phyloP scores from a whole-genome alignment of 2,888 invertebrate genomes.

The Philopedon plagiatum region DNA sequence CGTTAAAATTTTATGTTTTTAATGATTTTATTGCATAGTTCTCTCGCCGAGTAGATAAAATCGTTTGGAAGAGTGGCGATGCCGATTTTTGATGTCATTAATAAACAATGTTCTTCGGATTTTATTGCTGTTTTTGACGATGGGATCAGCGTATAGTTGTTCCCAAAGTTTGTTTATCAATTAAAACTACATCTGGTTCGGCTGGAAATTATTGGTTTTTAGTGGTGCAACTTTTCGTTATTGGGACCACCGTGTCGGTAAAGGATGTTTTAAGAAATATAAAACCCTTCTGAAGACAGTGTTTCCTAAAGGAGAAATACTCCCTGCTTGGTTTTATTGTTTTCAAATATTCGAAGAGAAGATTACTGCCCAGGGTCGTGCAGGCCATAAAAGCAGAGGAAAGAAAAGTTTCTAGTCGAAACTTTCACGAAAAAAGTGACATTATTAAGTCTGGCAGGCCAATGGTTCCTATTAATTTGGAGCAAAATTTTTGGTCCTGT shows the following conservation, averaged over 20 bases:
- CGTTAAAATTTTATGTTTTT: constrained; percentile 51
- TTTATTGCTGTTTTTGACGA: constrained; percentile 46
- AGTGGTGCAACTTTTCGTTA: constrained; percentile 1
- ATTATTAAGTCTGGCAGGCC: too few relatives aligned
- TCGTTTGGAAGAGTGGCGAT: constrained; percentile 46
- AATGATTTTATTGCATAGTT: constrained; percentile 50
- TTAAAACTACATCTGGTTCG: constrained; percentile 48
- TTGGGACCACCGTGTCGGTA: constrained; percentile 30
- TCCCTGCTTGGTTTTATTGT: too few relatives aligned
- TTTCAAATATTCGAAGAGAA: too few relatives aligned
- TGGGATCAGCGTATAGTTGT: constrained; percentile 44
- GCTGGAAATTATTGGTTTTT: constrained; percentile 21
- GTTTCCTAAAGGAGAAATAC: too few relatives aligned
- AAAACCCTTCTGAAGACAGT: neutral
- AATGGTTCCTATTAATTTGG: too few relatives aligned
- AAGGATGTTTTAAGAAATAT: neutral
- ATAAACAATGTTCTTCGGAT: constrained; percentile 44
- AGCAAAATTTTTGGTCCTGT: too few relatives aligned
- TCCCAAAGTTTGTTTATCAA: constrained; percentile 48
- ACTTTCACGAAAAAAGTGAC: too few relatives aligned
- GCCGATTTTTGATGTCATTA: constrained; percentile 50
- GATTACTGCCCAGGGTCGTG: too few relatives aligned
- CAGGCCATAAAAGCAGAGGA: too few relatives aligned
- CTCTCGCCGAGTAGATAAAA: constrained; percentile 47
- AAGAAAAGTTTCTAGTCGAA: too few relatives aligned